Base-by-base conservation (phyloP, 2,888 invertebrate genomes). In the Neoitamus cyanurus region DNA sequence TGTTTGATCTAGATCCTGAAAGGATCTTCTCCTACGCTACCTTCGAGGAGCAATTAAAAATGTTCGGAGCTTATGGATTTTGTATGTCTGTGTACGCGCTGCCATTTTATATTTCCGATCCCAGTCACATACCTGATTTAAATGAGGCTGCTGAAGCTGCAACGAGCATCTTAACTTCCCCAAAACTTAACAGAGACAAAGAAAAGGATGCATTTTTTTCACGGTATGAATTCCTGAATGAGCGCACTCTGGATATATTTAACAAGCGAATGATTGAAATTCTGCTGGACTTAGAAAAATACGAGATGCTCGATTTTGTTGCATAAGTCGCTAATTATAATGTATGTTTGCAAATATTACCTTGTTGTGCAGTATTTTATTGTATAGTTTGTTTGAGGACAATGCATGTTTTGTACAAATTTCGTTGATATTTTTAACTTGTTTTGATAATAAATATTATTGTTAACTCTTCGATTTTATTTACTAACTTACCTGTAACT, bases 81-180 rank as follows among this genome's bases (percentile, higher is more conserved):
- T 89, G 89, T 25, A 90, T 90, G 89, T 88, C 89, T 0, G 88
- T 88, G 0, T 89, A 89, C 86, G 85, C 89, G 0, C 85, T 90
- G 42, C 90, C 90, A 0, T 90, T 89, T 82, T 89, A 89, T 36
- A 88, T 90, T 58, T 88, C 88, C 2, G 88, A 88, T 30, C 87
- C 88, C 5, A 86, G 48, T 20, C 89, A 90, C 84, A 78, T 89
- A 2, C 87, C 89, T 6, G 88, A 90, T 86, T 87, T 90, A n/a
- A 89, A 90, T 84, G 86, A 88, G 69, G 89, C 88, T 0, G 87
- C 89, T 4, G 87, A 89, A 77, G 90, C 88, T 2, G 88, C 89
- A 15, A 13, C 7, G 28, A 31, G 30, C 25, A 30, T 84, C 6
- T 42, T 80, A 25, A 75, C 82, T 46, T 42, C 28, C 7, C 9